phyloP scores from a whole-genome alignment of 2,797 vertebrate species.

The Hafferia zeledoni region DNA sequence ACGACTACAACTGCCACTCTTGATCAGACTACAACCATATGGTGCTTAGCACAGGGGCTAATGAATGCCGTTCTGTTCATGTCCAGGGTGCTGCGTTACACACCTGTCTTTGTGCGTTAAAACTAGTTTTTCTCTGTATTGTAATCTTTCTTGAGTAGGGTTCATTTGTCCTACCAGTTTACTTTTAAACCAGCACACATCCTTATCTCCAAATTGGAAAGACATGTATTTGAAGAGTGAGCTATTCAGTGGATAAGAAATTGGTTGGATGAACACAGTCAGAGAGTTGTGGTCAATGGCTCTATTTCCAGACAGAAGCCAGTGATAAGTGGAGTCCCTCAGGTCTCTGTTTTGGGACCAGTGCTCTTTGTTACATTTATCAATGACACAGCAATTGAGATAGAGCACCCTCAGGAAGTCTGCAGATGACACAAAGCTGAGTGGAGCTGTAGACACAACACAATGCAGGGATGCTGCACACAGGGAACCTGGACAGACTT shows the following conservation, averaged over 20 bases:
- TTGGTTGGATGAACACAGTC: not conserved
- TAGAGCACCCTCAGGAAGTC: rapidly evolving
- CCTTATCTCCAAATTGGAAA: not conserved
- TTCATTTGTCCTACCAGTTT: too few species aligned
- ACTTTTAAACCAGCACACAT: too few species aligned
- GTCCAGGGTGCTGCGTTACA: too few species aligned
- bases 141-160: too few species aligned
- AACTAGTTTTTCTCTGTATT: too few species aligned
- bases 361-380: not conserved
- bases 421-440: not conserved
- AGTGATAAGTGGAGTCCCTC: too few species aligned
- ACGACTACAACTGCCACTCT: too few species aligned
- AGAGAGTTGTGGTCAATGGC: not conserved
- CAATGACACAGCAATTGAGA: not conserved
- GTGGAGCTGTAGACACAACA: not conserved
- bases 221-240: not conserved
- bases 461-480: not conserved
- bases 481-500: not conserved
- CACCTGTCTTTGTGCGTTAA: too few species aligned
- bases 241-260: not conserved
- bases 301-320: not conserved
- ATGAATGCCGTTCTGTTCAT: too few species aligned
- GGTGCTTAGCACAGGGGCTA: too few species aligned
- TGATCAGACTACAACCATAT: too few species aligned
- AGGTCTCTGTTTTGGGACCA: not conserved